phyloP scores from a whole-genome alignment of 2,888 invertebrate genomes.

The Hirudinaria manillensis region DNA sequence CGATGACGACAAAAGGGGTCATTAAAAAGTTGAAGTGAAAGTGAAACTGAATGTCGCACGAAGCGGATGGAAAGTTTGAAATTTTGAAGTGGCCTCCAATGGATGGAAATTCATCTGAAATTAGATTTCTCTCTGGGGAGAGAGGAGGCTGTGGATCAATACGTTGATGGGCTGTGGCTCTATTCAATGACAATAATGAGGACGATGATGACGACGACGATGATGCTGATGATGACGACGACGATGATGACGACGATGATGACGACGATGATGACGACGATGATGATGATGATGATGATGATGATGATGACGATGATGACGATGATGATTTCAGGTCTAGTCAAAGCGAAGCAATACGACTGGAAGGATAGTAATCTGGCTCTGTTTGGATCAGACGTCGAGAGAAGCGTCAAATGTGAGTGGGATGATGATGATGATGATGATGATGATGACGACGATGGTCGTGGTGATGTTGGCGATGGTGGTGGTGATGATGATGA shows the following conservation, averaged over 20 bases:
- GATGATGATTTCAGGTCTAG: slow-evolving; percentile 34
- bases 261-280: slow-evolving; percentile 27
- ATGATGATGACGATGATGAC: slow-evolving; percentile 22
- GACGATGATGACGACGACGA: slow-evolving; percentile 26
- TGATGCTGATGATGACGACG: slow-evolving; percentile 24
- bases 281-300: slow-evolving; percentile 22
- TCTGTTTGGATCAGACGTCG: slow-evolving; percentile 40
- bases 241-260: slow-evolving; percentile 26
- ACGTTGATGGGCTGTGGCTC: not conserved
- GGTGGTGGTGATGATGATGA: slow-evolving; percentile 28
- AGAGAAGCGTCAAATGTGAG: slow-evolving; percentile 10
- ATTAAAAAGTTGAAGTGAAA: too few relatives aligned
- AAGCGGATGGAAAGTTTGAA: too few relatives aligned
- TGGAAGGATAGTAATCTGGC: slow-evolving; percentile 54
- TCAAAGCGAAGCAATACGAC: slow-evolving; percentile 52
- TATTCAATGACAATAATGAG: slow-evolving; percentile 12
- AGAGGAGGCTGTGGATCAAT: too few relatives aligned
- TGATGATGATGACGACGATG: slow-evolving; percentile 24
- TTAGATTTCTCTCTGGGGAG: too few relatives aligned
- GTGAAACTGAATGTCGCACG: too few relatives aligned
- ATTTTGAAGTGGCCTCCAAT: too few relatives aligned
- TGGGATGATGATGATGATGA: slow-evolving; percentile 21
- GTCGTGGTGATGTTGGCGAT: slow-evolving; percentile 31
- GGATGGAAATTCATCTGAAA: too few relatives aligned
- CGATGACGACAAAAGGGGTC: too few relatives aligned